Base-by-base conservation (phyloP, 2,113 vertebrate species). In the Passerina amoena region DNA sequence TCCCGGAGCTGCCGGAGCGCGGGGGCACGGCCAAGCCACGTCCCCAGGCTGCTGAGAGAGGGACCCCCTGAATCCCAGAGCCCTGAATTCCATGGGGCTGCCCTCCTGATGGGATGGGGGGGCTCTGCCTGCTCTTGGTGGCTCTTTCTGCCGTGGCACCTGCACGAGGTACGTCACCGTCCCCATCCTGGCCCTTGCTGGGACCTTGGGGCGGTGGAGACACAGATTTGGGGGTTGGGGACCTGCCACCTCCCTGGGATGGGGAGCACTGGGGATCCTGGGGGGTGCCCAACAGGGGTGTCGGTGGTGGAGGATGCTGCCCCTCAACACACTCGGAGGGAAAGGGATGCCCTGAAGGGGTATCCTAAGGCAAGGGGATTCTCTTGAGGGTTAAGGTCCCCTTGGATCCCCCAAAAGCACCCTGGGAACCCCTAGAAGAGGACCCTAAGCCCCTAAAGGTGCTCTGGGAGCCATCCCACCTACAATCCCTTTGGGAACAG, bases 401-500 rank as follows among this genome's bases (percentile, higher is more conserved):
- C n/a, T 37, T 45, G 38, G 33, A 33, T 20, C 3, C 3, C 73
- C 13, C 40, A 28, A 56, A 83, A 77, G 5, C 25, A 42, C 25
- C 38, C 20, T 35, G 70, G 47, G 24, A 30, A 40, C 14, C 18
- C 42, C 42, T 14, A 15, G 31, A 42, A 83, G 23, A 13, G 35
- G 18, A 42, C 11, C 21, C 40, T 6, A 42, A 77, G 13, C 8
- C 10, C 40, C 31, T 33, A 35, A 35, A 56, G 45, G 12, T 33
- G 79, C 40, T 54, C 31, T 21, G 0, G 0, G 71, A 42, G 18
- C 18, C 19, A 17, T 12, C 10, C 13, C 8, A 0, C 15, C 59
- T 5, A 0, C 21, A 35, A 5, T 22, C 9, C 30, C 25, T 11
- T 9, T 0, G 6, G 48, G 45, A 48, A 33, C 1, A 2, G 30